These are phyloP conservation scores for Rhynchopsitta pachyrhyncha DNA, from an alignment of 2,113 vertebrate genomes.

Conservation along the genomic window DNA sequence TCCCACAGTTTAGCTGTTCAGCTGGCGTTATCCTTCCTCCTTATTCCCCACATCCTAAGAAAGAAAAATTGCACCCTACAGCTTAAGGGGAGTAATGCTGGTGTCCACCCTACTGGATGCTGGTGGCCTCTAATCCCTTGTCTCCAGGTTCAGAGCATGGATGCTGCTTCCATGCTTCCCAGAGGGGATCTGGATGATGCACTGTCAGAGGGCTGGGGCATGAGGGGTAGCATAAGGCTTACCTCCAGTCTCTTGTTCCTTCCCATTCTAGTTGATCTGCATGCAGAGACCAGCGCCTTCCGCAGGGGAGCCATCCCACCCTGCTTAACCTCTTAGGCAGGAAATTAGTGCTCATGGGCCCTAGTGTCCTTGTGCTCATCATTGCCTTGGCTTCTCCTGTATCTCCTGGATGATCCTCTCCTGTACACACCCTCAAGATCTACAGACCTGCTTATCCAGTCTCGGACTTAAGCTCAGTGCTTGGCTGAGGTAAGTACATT, in stretches of 20 bases:
- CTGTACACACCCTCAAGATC: background rate
- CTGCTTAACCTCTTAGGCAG: background rate
- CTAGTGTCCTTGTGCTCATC: background rate
- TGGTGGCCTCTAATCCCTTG: background rate
- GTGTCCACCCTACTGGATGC: no score
- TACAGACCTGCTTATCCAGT: conserved; percentile 30
- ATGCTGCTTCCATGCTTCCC: background rate
- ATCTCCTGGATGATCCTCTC: background rate
- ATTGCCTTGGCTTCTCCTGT: background rate
- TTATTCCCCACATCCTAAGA: background rate
- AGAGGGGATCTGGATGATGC: background rate
- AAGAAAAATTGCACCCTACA: background rate
- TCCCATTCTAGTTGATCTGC: background rate
- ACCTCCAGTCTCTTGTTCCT: background rate
- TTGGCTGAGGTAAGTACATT: background rate
- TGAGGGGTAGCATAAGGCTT: background rate
- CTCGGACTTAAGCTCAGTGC: background rate
- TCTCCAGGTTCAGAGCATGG: background rate
- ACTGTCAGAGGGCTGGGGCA: background rate
- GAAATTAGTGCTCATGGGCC: background rate
- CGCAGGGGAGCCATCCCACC: background rate
- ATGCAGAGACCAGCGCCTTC: background rate
- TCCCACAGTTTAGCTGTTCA: background rate
- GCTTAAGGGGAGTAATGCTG: background rate
- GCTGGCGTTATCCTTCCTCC: background rate